Evolutionary conservation across 2,888 invertebrate species (phyloP).

Genomic region (Rapana venosa): DNA sequence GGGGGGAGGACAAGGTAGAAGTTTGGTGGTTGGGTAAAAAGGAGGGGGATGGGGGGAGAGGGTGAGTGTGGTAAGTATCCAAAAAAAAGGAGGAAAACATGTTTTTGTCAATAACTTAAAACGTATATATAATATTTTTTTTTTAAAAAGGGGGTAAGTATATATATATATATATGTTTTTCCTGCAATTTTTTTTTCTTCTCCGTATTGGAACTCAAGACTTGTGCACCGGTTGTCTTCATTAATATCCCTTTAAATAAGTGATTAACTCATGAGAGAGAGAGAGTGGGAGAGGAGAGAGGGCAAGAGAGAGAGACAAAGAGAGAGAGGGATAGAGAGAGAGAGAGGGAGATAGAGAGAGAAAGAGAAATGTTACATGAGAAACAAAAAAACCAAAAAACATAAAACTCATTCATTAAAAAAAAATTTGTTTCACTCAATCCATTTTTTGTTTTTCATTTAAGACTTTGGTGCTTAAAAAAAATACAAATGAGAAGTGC

Average conservation of each 20-base stretch:
- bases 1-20: background rate
- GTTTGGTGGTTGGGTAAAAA: background rate
- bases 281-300: background rate
- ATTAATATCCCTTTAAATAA: background rate
- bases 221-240: constrained; percentile 15
- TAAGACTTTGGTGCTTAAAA: background rate
- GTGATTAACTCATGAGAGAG: background rate
- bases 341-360: too few species aligned
- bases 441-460: background rate
- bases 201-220: background rate
- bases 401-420: background rate
- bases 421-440: background rate
- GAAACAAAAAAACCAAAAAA: background rate
- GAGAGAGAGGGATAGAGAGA: too few species aligned
- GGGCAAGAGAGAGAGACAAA: too few species aligned
- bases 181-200: background rate
- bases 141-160: too few species aligned
- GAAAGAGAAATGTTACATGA: background rate
- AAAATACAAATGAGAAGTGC: background rate
- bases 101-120: too few species aligned
- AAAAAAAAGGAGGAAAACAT: too few species aligned
- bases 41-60: background rate
- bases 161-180: too few species aligned
- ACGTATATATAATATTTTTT: too few species aligned
- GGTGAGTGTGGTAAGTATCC: background rate